Evolutionary conservation across 2,797 vertebrate genomes (phyloP).

Genomic region (Pseudopleuronectes americanus): DNA sequence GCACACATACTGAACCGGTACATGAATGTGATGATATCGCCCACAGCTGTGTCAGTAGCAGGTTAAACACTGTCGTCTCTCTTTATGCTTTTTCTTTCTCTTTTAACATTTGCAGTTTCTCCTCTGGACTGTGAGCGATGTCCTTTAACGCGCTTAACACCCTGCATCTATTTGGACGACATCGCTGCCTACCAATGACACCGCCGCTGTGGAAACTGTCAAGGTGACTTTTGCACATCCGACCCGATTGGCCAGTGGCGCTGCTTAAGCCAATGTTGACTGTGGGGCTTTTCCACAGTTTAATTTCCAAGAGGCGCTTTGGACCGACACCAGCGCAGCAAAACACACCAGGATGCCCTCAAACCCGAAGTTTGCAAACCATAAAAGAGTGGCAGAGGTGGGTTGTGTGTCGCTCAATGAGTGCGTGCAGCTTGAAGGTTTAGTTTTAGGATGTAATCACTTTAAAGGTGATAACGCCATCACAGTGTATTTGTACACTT

Average conservation of each 20-base stretch:
- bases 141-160: slow-evolving; percentile 67
- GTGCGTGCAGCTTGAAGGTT: slow-evolving; percentile 31
- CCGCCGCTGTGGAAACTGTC: slow-evolving; percentile 71
- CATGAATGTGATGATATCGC: slow-evolving; percentile 26
- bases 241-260: slow-evolving; percentile 68
- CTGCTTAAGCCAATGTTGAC: slow-evolving; percentile 81
- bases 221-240: slow-evolving; percentile 83
- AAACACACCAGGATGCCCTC: slow-evolving; percentile 57
- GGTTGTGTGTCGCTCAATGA: slow-evolving; percentile 16
- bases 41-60: slow-evolving; percentile 17
- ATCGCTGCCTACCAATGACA: slow-evolving; percentile 67
- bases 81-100: slow-evolving; percentile 24
- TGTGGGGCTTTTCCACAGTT: slow-evolving; percentile 78
- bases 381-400: slow-evolving; percentile 34
- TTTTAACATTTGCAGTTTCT: slow-evolving; percentile 50
- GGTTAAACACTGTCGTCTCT: slow-evolving; percentile 30
- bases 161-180: slow-evolving; percentile 73
- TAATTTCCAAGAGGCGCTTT: slow-evolving; percentile 71
- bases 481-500: background rate
- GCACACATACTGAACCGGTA: background rate
- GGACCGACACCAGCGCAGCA: slow-evolving; percentile 69
- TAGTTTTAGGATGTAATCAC: slow-evolving; percentile 14
- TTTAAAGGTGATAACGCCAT: background rate
- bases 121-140: slow-evolving; percentile 52
- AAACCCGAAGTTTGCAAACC: slow-evolving; percentile 50